These are phyloP conservation scores for Phoebastria nigripes DNA, from an alignment of 2,797 vertebrate genomes.

Conservation along the genomic window DNA sequence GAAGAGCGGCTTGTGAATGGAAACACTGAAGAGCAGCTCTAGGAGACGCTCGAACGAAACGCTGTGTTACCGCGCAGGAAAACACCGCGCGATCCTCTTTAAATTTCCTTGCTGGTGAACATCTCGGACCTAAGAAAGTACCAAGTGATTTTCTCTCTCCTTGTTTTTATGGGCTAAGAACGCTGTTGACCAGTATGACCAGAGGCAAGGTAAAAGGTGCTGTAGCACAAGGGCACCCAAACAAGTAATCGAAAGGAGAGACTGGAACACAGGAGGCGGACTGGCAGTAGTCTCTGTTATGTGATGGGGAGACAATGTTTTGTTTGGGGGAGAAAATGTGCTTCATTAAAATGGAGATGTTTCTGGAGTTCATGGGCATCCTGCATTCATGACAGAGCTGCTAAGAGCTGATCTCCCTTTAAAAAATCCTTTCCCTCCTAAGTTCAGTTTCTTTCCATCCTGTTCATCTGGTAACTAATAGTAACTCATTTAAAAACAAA, in stretches of 20 bases:
- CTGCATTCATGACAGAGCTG: background rate
- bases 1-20: background rate
- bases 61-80: background rate
- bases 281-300: background rate
- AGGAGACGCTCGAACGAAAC: background rate
- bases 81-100: background rate
- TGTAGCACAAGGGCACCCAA: background rate
- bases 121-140: background rate
- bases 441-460: background rate
- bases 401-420: background rate
- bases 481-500: background rate
- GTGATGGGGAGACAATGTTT: background rate
- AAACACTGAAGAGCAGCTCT: background rate
- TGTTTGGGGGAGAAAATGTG: background rate
- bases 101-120: background rate
- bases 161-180: background rate
- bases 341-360: background rate
- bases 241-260: background rate
- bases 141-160: background rate
- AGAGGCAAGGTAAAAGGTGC: background rate
- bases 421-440: background rate
- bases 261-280: background rate
- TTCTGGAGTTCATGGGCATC: background rate
- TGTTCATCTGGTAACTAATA: background rate
- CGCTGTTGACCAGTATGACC: rapidly evolving